Conservation (phyloP, 2,113 vertebrate genomes). For the Otis tarda region DNA sequence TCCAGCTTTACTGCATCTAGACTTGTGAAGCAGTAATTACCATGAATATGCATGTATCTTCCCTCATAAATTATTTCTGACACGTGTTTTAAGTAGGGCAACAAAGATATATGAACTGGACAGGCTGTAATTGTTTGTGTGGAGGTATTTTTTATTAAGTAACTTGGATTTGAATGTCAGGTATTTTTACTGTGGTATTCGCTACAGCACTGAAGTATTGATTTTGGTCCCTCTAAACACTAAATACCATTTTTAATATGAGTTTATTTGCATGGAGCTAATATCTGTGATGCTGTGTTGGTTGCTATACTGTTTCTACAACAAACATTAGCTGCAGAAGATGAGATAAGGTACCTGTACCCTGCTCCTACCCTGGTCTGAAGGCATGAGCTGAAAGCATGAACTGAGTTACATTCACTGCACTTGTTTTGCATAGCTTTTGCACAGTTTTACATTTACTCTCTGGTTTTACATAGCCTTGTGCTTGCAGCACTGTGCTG, state of each 20-base stretch:
- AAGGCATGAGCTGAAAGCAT: neutral
- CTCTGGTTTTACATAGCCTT: neutral
- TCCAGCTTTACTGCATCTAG: neutral
- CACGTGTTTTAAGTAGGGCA: constrained; percentile 11
- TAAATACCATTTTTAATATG: neutral
- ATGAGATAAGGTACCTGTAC: neutral
- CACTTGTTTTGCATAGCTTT: neutral
- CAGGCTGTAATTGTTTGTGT: neutral
- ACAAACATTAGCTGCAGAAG: neutral
- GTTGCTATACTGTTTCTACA: neutral
- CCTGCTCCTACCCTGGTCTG: neutral
- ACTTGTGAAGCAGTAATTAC: constrained; percentile 29
- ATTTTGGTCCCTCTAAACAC: neutral
- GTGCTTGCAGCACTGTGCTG: neutral
- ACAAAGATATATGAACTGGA: neutral
- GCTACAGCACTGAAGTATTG: neutral
- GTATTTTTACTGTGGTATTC: neutral
- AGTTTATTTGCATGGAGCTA: neutral
- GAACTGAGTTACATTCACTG: neutral
- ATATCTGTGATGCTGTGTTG: neutral
- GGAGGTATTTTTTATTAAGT: neutral
- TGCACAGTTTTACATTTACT: neutral
- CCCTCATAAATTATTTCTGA: constrained; percentile 65
- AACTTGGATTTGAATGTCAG: neutral
- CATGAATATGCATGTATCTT: constrained; percentile 35